Evolutionary conservation across 2,113 vertebrate species (phyloP), one percentile per base, ranked within the genome.

Genomic region (Forbesichthys agassizii): DNA sequence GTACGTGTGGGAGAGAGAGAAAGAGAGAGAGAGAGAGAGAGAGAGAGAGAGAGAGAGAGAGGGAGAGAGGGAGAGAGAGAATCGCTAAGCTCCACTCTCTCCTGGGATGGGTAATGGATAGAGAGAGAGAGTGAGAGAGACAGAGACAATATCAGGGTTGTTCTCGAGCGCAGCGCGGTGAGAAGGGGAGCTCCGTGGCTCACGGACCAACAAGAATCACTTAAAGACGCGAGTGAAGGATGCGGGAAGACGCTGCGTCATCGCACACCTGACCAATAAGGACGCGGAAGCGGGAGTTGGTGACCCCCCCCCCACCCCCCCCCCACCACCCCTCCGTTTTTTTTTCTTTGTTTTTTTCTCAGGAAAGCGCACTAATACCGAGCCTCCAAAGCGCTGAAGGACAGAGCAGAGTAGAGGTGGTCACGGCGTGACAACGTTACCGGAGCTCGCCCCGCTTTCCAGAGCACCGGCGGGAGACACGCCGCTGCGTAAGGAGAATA

Each of bases 221-320:
- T 81, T 71, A 71, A 83, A 85, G 81, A 72, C 79, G 79, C 77
- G 46, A 80, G 48, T 78, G 85, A 89, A 90, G 85, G 88, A 88
- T 83, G 85, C 74, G 86, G 61, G 79, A 90, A 90, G 89, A 89
- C 85, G 82, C 80, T 55, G 88, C 88, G 86, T 89, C 88, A 90
- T 80, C 48, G 79, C 79, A 82, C 88, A 79, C 82, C 88, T 83
- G 85, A 89, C 89, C 89, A 90, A 90, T 90, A 88, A 90, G 89
- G 86, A 88, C 51, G 77, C 72, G 66, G 89, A 71, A 49, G 72
- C 75, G 64, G 71, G 36, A 74, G 66, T 68, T 72, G 68, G 13
- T 49, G 84, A 81, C 78, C 55, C 52, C 52, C 52, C 52, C 52
- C 78, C 55, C 52, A 13, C 52, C 52, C 52, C n/a, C 36, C 36